Evolutionary conservation across 2,888 invertebrate genomes (phyloP).

Genomic region (Latrodectus hesperus): DNA sequence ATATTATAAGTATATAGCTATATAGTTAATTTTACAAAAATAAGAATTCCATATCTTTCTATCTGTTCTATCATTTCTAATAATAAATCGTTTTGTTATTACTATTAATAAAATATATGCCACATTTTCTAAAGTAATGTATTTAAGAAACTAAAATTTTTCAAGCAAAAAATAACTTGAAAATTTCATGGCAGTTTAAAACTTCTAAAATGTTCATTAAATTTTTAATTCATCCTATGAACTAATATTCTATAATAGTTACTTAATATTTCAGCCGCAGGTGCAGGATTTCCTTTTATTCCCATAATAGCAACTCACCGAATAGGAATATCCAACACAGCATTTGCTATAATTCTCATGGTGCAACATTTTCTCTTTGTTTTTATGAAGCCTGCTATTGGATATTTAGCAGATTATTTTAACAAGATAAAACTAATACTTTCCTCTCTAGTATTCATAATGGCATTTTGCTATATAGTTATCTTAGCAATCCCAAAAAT

Average conservation of each 20-base stretch:
- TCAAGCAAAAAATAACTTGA: too few species aligned
- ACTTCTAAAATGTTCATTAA: too few species aligned
- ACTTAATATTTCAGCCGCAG: not conserved
- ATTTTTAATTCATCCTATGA: too few species aligned
- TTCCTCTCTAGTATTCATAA: not conserved
- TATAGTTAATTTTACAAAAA: too few species aligned
- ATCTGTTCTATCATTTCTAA: too few species aligned
- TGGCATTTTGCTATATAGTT: not conserved
- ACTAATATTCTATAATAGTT: not conserved
- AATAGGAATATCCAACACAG: slow-evolving; percentile 4
- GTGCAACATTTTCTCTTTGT: not conserved
- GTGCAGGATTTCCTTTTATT: not conserved
- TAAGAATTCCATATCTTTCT: too few species aligned
- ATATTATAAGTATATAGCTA: too few species aligned
- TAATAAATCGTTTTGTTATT: too few species aligned
- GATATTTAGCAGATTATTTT: slow-evolving; percentile 21
- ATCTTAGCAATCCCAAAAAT: not conserved
- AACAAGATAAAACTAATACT: slow-evolving; percentile 14
- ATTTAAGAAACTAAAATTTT: too few species aligned
- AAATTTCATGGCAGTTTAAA: too few species aligned
- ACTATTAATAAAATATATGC: too few species aligned
- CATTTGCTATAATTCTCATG: not conserved
- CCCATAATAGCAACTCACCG: not conserved
- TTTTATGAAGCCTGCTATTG: slow-evolving; percentile 4
- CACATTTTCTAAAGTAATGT: too few species aligned